Conservation (phyloP, 2,113 vertebrate genomes). For the Taxidea taxus region DNA sequence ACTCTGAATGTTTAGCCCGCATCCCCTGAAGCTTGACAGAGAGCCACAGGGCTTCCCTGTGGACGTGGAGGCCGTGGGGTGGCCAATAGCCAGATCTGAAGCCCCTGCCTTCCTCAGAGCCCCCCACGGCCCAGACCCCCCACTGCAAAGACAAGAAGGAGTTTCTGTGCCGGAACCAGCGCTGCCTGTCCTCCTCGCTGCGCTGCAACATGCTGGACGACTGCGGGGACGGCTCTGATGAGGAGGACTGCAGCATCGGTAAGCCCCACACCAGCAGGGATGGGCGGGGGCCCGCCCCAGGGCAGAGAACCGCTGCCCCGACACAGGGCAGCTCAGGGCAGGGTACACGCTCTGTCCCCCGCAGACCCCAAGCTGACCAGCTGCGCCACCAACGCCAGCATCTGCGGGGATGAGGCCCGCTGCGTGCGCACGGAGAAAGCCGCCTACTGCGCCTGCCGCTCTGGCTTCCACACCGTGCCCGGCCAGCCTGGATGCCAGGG, state of each 20-base stretch:
- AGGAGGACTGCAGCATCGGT: constrained; percentile 88
- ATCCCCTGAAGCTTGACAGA: neutral
- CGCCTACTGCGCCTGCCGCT: constrained; percentile 92
- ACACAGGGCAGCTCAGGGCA: neutral
- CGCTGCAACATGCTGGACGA: constrained; percentile 96
- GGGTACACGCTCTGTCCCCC: neutral
- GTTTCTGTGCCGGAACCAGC: constrained; percentile 90
- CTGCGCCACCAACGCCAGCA: constrained; percentile 89
- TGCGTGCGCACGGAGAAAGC: constrained; percentile 87
- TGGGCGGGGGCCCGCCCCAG: accelerated
- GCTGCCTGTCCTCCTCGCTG: constrained; percentile 90
- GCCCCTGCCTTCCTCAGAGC: constrained; percentile 47
- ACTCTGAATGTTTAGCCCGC: neutral
- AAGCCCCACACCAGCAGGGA: neutral
- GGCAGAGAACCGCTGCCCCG: accelerated
- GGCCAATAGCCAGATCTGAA: neutral
- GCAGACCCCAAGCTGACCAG: constrained; percentile 90
- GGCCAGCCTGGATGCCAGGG: constrained; percentile 91
- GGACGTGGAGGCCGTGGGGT: neutral
- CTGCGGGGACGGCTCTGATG: constrained; percentile 95
- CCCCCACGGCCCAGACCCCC: constrained; percentile 76
- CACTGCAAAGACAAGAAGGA: constrained; percentile 92
- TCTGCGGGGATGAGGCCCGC: constrained; percentile 93
- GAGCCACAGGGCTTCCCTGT: neutral
- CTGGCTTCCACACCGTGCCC: constrained; percentile 91